Percentiles rank a stretch among this genome's conserved stretches.
Conservation (phyloP, 2,113 vertebrate genomes). For the Phylloscopus trochiloides region DNA sequence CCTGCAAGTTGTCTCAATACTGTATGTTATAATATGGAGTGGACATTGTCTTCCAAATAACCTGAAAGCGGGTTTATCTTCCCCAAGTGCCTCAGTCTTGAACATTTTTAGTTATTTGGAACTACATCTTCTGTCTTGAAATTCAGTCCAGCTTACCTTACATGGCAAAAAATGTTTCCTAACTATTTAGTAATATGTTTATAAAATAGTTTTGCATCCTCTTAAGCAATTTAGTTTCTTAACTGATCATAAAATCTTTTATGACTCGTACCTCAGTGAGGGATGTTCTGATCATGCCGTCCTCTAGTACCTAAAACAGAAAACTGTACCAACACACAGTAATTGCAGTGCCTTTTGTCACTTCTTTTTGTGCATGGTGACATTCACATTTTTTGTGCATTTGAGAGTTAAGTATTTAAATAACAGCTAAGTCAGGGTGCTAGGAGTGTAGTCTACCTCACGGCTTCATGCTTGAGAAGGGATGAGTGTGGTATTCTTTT, state of each 20-base stretch:
- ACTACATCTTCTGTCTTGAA: not conserved
- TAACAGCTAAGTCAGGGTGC: not conserved
- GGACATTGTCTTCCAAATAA: not conserved
- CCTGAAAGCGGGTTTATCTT: not conserved
- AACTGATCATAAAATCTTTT: not conserved
- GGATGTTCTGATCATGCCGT: not conserved
- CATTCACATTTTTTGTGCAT: not conserved
- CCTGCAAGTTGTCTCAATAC: fast-evolving
- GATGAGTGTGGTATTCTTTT: not conserved
- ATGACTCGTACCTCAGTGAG: not conserved
- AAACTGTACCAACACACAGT: not conserved
- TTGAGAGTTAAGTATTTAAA: not conserved
- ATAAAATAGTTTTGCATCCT: not conserved
- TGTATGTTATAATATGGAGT: not conserved
- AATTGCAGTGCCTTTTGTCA: not conserved
- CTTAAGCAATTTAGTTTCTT: not conserved
- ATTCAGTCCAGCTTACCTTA: not conserved
- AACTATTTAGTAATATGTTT: not conserved
- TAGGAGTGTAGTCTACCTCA: not conserved
- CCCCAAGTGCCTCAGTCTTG: not conserved
- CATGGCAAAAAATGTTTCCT: not conserved
- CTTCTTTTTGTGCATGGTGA: not conserved
- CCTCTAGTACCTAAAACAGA: not conserved
- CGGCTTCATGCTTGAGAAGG: not conserved
- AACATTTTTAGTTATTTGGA: not conserved